Conservation (phyloP, 2,797 vertebrate genomes). For the Pachyuromys duprasi region DNA sequence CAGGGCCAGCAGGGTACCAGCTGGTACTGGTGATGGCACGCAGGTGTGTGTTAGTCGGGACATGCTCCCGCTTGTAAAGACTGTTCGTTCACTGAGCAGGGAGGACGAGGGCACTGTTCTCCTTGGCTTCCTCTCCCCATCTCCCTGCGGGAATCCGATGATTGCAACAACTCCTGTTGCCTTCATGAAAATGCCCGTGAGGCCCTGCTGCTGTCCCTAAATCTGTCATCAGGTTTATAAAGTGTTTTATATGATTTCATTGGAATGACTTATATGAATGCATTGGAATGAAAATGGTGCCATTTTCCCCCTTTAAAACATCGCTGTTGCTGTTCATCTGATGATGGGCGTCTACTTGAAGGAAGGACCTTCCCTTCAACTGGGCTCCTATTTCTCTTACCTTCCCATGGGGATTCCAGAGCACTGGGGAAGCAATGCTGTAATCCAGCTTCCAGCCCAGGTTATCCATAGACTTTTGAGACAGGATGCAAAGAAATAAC, state of each 20-base stretch:
- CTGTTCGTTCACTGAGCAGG: background rate
- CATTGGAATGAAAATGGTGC: too few species aligned
- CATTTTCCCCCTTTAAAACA: background rate
- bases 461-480: background rate
- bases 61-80: fast-evolving
- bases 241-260: background rate
- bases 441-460: background rate
- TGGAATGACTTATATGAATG: background rate
- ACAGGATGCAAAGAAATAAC: too few species aligned
- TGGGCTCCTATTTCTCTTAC: too few species aligned
- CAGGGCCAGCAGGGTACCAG: background rate
- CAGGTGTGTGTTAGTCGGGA: fast-evolving
- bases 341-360: background rate
- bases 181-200: background rate
- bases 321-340: background rate
- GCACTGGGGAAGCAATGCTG: fast-evolving
- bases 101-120: background rate
- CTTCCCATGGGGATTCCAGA: background rate
- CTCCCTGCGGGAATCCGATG: background rate
- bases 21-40: too few species aligned
- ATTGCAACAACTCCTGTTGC: background rate
- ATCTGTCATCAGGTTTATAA: background rate
- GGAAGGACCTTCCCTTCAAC: background rate
- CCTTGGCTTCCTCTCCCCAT: too few species aligned
- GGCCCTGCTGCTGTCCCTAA: background rate